Evolutionary conservation across 64 coral and sea anemone genomes (phyloP).

Genomic region (Pocillopora verrucosa): DNA sequence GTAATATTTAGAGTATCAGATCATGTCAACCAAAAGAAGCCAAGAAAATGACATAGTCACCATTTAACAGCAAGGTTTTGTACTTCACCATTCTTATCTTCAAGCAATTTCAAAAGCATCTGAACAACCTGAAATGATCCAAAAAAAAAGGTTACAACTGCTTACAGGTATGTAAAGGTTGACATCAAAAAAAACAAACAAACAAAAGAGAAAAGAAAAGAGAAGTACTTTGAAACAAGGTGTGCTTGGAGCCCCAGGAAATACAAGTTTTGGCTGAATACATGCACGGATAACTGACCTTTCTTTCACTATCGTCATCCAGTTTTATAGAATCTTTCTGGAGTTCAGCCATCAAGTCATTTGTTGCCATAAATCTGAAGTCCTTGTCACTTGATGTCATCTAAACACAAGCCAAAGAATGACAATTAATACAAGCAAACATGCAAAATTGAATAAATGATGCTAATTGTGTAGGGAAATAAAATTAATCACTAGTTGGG

Average conservation of each 20-base stretch:
- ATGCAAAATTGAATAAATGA: background rate
- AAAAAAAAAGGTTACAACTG: background rate
- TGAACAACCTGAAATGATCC: constrained; percentile 75
- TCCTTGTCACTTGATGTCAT: constrained; percentile 99
- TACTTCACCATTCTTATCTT: constrained; percentile 99
- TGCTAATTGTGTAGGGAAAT: background rate
- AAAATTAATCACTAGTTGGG: background rate
- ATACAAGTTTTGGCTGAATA: too few species aligned
- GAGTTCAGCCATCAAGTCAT: constrained; percentile 98
- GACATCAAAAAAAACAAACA: too few species aligned
- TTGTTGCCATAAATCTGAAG: constrained; percentile 99
- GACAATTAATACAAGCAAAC: background rate
- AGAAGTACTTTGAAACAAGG: too few species aligned
- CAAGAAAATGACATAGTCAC: constrained; percentile 28
- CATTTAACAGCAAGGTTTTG: constrained; percentile 99
- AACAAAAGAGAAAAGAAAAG: too few species aligned
- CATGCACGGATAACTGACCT: constrained; percentile 19
- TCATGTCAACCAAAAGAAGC: too few species aligned
- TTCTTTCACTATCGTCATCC: constrained; percentile 99
- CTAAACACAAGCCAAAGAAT: constrained; percentile 15
- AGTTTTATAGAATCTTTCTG: constrained; percentile 99
- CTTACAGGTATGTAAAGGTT: too few species aligned
- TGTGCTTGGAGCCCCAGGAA: too few species aligned
- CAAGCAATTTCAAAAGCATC: constrained; percentile 95
- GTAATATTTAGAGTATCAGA: too few species aligned